Conservation (phyloP, 2,797 vertebrate genomes). For the Phoebastria nigripes region DNA sequence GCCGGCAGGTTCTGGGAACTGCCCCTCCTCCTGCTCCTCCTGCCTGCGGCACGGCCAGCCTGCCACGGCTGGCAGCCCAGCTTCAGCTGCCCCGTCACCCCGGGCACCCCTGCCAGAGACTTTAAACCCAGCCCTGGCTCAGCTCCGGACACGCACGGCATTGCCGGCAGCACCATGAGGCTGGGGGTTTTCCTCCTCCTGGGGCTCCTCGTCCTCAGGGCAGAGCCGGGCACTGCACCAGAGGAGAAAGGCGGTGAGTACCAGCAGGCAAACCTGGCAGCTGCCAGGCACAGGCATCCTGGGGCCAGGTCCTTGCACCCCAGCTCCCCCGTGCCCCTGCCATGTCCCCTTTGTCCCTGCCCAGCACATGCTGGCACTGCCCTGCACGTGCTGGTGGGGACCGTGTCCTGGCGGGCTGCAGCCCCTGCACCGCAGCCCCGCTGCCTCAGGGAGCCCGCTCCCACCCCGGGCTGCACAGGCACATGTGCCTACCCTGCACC, state of each 20-base stretch:
- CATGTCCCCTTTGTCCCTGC: not conserved
- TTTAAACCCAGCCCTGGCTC: not conserved
- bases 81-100: not conserved
- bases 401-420: not conserved
- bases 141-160: fast-evolving
- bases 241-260: not conserved
- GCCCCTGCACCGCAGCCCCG: fast-evolving
- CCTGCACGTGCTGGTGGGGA: not conserved
- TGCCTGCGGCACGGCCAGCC: not conserved
- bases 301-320: not conserved
- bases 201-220: not conserved
- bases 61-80: not conserved
- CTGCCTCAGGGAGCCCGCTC: not conserved
- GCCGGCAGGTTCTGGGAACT: not conserved
- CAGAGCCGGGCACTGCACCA: fast-evolving
- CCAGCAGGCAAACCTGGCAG: fast-evolving
- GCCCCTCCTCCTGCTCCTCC: conserved; percentile 27
- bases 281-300: not conserved
- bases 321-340: fast-evolving
- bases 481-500: not conserved
- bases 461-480: not conserved
- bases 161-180: not conserved
- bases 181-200: not conserved
- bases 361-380: not conserved
- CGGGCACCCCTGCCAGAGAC: not conserved